Evolutionary conservation across 1,140 invertebrate species (phyloP).

Genomic region (Meloidogyne exigua): DNA sequence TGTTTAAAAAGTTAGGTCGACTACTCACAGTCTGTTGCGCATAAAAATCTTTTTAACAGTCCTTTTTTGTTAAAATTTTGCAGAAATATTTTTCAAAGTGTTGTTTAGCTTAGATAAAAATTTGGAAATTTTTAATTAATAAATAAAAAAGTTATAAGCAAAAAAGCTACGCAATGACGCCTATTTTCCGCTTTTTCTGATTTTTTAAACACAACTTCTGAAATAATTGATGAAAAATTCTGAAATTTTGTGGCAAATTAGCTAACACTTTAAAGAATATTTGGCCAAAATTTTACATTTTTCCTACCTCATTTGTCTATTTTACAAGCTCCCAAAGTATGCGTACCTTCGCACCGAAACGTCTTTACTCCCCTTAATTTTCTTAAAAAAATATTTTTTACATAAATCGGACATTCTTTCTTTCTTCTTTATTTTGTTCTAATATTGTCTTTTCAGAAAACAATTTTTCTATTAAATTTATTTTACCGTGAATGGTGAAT

Average conservation of each 20-base stretch:
- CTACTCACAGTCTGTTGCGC: too few species aligned
- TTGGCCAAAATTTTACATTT: not conserved
- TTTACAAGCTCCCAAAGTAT: not conserved
- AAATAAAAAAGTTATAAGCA: not conserved
- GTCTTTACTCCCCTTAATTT: not conserved
- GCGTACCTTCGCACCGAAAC: not conserved
- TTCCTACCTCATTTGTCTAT: not conserved
- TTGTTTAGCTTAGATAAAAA: not conserved
- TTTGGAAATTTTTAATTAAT: not conserved
- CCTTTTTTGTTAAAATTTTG: too few species aligned
- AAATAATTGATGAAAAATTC: not conserved
- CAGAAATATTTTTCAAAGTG: too few species aligned
- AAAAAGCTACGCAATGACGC: not conserved
- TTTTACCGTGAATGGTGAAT: conserved; percentile 14
- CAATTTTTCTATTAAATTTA: conserved; percentile 5
- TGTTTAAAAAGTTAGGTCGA: not conserved
- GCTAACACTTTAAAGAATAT: not conserved
- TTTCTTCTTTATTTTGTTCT: not conserved
- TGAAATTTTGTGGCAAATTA: not conserved
- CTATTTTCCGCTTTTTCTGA: not conserved
- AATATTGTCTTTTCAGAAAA: not conserved
- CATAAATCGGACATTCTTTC: not conserved
- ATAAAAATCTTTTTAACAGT: too few species aligned
- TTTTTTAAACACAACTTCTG: not conserved
- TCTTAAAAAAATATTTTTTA: not conserved